Evolutionary conservation across 2,113 vertebrate genomes (phyloP).

Genomic region (Leptodactylus fuscus): DNA sequence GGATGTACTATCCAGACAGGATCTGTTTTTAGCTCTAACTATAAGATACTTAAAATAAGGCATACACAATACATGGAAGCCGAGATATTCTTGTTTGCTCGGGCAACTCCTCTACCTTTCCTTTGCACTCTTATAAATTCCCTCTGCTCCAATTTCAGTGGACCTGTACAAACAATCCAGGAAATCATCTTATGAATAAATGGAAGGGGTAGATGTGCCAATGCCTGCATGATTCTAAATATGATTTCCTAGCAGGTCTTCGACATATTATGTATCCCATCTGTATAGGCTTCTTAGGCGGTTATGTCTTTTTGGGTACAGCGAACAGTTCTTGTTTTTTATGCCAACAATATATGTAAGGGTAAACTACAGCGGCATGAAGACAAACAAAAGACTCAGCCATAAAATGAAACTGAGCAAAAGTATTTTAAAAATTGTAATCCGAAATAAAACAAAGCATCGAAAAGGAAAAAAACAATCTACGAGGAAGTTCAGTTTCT

Average conservation of each 20-base stretch:
- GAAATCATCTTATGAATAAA: background rate
- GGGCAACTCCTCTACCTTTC: background rate
- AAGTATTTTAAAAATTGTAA: background rate
- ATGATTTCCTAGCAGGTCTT: background rate
- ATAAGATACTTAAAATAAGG: background rate
- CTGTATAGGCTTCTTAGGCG: background rate
- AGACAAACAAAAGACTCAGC: background rate
- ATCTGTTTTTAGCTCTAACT: no score
- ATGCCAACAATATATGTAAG: background rate
- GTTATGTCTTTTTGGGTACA: background rate
- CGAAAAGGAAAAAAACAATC: background rate
- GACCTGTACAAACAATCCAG: background rate
- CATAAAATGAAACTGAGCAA: background rate
- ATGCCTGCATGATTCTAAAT: background rate
- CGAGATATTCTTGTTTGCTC: background rate
- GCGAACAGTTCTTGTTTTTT: no score
- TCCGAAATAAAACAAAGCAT: background rate
- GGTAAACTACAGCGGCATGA: background rate
- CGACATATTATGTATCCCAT: background rate
- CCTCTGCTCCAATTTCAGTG: background rate
- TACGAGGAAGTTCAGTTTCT: conserved; percentile 13
- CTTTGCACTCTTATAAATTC: background rate
- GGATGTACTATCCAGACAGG: no score
- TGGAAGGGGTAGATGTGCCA: background rate
- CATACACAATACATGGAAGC: background rate